A percentile compares a stretch with the other conserved stretches of the same genome.
These are phyloP conservation scores for Parnassius orleans DNA, from an alignment of 2,888 invertebrate species.

Conservation along the genomic window DNA sequence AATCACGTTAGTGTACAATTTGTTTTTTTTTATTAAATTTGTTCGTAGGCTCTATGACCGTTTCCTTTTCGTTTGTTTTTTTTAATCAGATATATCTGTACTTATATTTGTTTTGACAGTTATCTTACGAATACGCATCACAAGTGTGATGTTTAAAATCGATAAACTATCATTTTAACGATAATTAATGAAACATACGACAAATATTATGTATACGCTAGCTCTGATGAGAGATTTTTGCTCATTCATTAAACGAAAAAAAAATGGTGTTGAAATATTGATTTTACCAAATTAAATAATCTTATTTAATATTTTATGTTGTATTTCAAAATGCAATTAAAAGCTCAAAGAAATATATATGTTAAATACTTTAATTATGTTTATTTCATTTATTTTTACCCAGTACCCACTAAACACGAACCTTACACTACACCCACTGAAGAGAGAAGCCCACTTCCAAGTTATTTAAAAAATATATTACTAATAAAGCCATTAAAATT, in stretches of 20 bases:
- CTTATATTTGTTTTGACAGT: slow-evolving; percentile 1
- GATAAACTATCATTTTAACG: slow-evolving; percentile 82
- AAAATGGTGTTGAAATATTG: slow-evolving; percentile 82
- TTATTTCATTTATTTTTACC: slow-evolving; percentile 61
- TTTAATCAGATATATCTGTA: slow-evolving; percentile 4
- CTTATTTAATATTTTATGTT: slow-evolving; percentile 91
- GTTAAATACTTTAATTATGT: slow-evolving; percentile 84
- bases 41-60: neutral
- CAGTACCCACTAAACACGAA: neutral
- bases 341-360: slow-evolving; percentile 93
- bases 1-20: neutral
- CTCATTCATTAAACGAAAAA: slow-evolving; percentile 80
- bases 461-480: too few species aligned
- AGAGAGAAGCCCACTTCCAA: too few species aligned
- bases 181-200: slow-evolving; percentile 81
- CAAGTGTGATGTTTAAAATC: slow-evolving; percentile 50
- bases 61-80: slow-evolving; percentile 1
- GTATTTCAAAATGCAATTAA: slow-evolving; percentile 92
- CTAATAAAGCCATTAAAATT: too few species aligned
- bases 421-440: neutral
- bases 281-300: slow-evolving; percentile 88
- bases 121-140: slow-evolving; percentile 32
- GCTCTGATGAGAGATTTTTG: slow-evolving; percentile 83
- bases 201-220: slow-evolving; percentile 90
- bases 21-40: slow-evolving; percentile 15